phyloP scores from a whole-genome alignment of 2,113 vertebrate genomes.

The Sebastes schlegelii region DNA sequence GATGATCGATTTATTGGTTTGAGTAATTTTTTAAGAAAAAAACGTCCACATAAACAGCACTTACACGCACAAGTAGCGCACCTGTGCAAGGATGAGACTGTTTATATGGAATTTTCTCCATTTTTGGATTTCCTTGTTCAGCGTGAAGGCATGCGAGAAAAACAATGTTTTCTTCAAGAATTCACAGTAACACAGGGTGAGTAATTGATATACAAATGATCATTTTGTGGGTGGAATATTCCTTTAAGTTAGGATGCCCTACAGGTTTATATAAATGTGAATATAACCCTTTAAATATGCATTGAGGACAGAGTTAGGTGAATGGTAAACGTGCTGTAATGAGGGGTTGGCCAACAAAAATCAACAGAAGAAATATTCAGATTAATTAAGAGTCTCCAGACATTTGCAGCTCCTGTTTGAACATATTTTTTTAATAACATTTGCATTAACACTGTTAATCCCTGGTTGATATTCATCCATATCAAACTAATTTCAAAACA shows the following conservation, averaged over 20 bases:
- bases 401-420: not conserved
- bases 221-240: too few species aligned
- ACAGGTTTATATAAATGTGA: not conserved
- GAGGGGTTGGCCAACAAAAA: not conserved
- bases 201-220: too few species aligned
- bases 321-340: not conserved
- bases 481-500: not conserved
- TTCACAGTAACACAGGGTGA: too few species aligned
- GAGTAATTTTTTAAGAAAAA: too few species aligned
- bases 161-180: too few species aligned
- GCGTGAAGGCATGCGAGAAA: too few species aligned
- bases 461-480: not conserved
- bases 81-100: too few species aligned
- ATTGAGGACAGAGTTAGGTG: not conserved
- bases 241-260: not conserved
- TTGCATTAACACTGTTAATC: conserved; percentile 4
- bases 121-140: too few species aligned
- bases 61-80: too few species aligned
- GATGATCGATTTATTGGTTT: too few species aligned
- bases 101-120: too few species aligned
- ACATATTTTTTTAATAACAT: not conserved
- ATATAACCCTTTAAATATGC: not conserved
- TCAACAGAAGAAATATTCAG: not conserved
- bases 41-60: too few species aligned
- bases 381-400: not conserved